Evolutionary conservation across 2,888 invertebrate species (phyloP), one percentile per base, ranked within the genome.

Genomic region (Dorcus hopei): DNA sequence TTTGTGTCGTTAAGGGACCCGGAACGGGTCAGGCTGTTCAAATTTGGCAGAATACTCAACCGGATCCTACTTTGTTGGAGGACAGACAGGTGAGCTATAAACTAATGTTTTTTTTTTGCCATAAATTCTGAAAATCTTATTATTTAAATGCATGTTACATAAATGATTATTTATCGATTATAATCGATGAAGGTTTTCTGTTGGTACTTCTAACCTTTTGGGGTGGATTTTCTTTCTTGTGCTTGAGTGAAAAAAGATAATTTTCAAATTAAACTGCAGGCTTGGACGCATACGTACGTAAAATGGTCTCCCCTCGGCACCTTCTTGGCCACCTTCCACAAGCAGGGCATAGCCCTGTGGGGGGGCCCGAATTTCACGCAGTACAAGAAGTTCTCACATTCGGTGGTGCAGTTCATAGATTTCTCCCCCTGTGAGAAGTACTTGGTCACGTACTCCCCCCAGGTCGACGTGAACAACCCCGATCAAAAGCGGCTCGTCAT

Each of bases 381-480:
- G 78, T 92, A 96, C 72, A 93, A 92, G 76, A 90, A 92, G 74
- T 98, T 97, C 78, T 87, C 87, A 58, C 97, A 96, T 72, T 83
- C 87, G 0, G 90, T 91, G 64, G 98, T 97, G 0, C 92, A 96
- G 71, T 94, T 94, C 71, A 94, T 98, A 60, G 97, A 97, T 70
- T 99, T 97, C 79, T 99, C 98, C 8, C 98, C 99, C 0, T 93
- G 94, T 78, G 99, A 99, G 81, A 94, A 94, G 72, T 98, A 97
- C 77, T 79, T 98, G 63, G 95, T 98, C 1, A 95, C 97, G 0
- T 97, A 96, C 77, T 93, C 97, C 39, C 92, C 95, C 0, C 86
- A 89, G 58, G 84, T 87, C 11, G 89, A 90, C 61, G 76, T 80
- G 62, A 80, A 77, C 45, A 79, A 76, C 65, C 86, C 87, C 1